Evolutionary conservation across 2,797 vertebrate species (phyloP).

Genomic region (Pagetopsis macropterus): DNA sequence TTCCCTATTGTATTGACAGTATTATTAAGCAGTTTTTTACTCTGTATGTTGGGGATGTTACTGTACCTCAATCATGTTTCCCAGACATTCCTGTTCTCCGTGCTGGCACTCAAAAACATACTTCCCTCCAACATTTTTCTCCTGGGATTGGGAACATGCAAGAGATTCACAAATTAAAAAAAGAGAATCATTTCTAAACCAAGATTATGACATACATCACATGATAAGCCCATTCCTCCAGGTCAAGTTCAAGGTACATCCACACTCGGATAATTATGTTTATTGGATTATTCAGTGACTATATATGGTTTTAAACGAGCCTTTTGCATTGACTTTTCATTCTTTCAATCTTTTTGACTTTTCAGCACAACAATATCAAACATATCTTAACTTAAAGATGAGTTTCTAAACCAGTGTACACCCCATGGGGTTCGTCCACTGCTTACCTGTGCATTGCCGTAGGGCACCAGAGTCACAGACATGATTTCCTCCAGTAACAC

Average conservation of each 20-base stretch:
- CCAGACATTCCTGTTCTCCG: conserved; percentile 88
- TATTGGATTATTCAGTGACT: not conserved
- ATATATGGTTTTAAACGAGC: not conserved
- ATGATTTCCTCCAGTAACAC: conserved; percentile 84
- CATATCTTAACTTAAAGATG: not conserved
- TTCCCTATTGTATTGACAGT: not conserved
- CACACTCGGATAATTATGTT: not conserved
- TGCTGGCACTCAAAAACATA: conserved; percentile 90
- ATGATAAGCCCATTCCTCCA: not conserved
- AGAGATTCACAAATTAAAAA: not conserved
- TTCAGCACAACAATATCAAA: not conserved
- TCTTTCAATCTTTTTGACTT: not conserved
- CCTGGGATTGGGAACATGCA: conserved; percentile 75
- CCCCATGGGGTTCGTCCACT: not conserved
- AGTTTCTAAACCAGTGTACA: not conserved
- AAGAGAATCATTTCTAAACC: not conserved
- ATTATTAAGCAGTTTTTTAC: not conserved
- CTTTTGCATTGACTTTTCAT: not conserved
- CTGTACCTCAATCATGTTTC: conserved; percentile 93
- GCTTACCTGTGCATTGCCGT: conserved; percentile 90
- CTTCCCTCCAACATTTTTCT: conserved; percentile 74
- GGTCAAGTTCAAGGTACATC: not conserved
- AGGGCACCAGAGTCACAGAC: conserved; percentile 88
- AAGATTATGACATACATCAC: not conserved
- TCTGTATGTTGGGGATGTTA: not conserved